Evolutionary conservation across 2,113 vertebrate species (phyloP).

Genomic region (Acrocephalus arundinaceus): DNA sequence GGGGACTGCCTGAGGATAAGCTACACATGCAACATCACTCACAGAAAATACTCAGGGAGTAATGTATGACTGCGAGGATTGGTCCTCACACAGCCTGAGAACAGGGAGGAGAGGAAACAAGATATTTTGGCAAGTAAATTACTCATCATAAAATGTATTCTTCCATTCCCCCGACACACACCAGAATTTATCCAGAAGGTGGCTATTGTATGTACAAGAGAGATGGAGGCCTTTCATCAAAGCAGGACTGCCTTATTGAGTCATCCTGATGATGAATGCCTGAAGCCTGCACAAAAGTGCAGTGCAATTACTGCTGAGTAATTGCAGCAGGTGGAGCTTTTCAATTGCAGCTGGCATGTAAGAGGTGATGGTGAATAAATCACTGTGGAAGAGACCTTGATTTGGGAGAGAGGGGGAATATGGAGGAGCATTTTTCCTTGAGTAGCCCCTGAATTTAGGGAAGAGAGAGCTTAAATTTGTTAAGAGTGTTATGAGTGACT

Average conservation of each 20-base stretch:
- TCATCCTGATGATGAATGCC: slow-evolving; percentile 48
- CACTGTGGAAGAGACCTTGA: background rate
- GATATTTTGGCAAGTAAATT: slow-evolving; percentile 4
- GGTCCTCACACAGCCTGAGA: background rate
- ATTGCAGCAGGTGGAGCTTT: slow-evolving; percentile 50
- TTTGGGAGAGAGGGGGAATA: background rate
- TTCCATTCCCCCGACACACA: background rate
- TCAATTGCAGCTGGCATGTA: slow-evolving; percentile 2
- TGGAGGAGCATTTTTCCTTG: background rate
- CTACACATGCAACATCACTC: background rate
- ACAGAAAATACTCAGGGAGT: background rate
- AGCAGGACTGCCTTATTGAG: background rate
- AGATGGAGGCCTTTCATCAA: background rate
- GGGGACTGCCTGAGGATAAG: background rate
- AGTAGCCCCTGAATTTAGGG: background rate
- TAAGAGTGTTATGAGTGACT: background rate
- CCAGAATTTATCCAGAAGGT: background rate
- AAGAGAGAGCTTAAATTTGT: background rate
- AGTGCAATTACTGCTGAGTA: slow-evolving; percentile 54
- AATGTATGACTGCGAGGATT: background rate
- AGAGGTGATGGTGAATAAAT: slow-evolving; percentile 1
- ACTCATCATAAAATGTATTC: background rate
- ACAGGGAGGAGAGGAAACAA: background rate
- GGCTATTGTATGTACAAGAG: background rate
- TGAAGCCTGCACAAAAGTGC: slow-evolving; percentile 9